phyloP scores from a whole-genome alignment of 2,113 vertebrate species.

The Pao palembangensis region DNA sequence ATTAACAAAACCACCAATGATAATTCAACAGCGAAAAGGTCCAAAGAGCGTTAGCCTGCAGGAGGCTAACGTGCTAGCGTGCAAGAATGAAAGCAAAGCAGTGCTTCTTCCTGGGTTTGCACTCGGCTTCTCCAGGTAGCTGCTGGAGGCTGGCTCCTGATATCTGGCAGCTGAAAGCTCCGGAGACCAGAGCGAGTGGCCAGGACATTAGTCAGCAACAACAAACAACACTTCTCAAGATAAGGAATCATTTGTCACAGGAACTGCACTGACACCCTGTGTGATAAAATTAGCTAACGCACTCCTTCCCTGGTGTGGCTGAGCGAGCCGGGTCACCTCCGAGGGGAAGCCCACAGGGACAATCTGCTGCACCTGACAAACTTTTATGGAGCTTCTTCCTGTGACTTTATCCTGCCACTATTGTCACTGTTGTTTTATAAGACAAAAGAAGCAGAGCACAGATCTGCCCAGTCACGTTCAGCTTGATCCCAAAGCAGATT shows the following conservation, averaged over 20 bases:
- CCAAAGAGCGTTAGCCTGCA: no score
- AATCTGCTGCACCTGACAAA: constrained; percentile 37
- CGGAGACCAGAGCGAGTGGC: constrained; percentile 37
- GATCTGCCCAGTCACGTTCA: no score
- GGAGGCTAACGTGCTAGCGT: no score
- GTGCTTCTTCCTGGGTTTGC: no score
- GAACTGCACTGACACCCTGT: constrained; percentile 53
- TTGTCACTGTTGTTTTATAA: neutral
- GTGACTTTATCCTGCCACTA: neutral
- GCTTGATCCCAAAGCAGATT: no score
- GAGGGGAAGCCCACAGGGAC: constrained; percentile 40
- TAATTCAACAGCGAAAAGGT: no score
- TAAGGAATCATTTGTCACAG: constrained; percentile 62
- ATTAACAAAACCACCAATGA: no score
- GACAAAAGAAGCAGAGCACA: neutral
- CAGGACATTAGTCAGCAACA: constrained; percentile 71
- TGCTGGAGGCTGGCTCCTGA: neutral
- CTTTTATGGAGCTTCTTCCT: constrained; percentile 19
- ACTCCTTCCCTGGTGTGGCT: constrained; percentile 25
- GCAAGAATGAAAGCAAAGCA: no score
- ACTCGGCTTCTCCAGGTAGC: no score
- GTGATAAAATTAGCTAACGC: neutral
- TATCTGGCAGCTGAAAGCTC: constrained; percentile 35
- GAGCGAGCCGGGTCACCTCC: constrained; percentile 39
- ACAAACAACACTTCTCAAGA: constrained; percentile 61